Percentiles rank a stretch among this genome's conserved stretches.
Evolutionary conservation across 1,140 invertebrate species (phyloP).

Genomic region (Saccostrea glomerata): DNA sequence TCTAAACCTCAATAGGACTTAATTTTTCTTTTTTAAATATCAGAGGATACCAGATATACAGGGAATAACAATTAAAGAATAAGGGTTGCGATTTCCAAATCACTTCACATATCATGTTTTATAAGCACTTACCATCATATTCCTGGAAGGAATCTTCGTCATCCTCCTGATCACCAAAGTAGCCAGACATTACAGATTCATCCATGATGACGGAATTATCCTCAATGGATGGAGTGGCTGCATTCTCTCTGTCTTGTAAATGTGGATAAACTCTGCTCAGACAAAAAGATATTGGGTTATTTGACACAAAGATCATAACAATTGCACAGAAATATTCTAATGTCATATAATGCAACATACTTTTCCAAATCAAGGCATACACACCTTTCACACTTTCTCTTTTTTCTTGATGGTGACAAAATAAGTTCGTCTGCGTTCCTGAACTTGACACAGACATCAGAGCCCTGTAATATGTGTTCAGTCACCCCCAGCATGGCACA

Average conservation of each 20-base stretch:
- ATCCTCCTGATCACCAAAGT: slow-evolving; percentile 74
- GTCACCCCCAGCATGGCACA: slow-evolving; percentile 71
- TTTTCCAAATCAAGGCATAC: neutral
- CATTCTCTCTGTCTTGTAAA: slow-evolving; percentile 56
- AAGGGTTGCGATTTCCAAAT: too few species aligned
- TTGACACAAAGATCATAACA: neutral
- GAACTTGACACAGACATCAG: slow-evolving; percentile 67
- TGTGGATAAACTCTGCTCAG: slow-evolving; percentile 35
- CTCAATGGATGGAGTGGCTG: slow-evolving; percentile 65
- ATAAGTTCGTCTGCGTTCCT: slow-evolving; percentile 73
- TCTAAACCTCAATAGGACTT: neutral
- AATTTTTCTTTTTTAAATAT: neutral
- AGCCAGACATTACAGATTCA: slow-evolving; percentile 72
- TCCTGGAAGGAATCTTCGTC: slow-evolving; percentile 70
- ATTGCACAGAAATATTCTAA: neutral
- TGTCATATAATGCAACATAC: neutral
- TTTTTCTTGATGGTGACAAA: slow-evolving; percentile 70
- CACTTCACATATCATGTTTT: too few species aligned
- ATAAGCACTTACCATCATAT: slow-evolving; percentile 62
- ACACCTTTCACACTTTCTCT: slow-evolving; percentile 52
- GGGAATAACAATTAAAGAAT: too few species aligned
- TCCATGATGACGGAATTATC: slow-evolving; percentile 58
- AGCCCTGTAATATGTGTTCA: slow-evolving; percentile 64
- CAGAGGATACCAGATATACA: too few species aligned
- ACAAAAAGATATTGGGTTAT: slow-evolving; percentile 3